Conservation (phyloP, 2,888 invertebrate species). For the Margaritifera margaritifera region DNA sequence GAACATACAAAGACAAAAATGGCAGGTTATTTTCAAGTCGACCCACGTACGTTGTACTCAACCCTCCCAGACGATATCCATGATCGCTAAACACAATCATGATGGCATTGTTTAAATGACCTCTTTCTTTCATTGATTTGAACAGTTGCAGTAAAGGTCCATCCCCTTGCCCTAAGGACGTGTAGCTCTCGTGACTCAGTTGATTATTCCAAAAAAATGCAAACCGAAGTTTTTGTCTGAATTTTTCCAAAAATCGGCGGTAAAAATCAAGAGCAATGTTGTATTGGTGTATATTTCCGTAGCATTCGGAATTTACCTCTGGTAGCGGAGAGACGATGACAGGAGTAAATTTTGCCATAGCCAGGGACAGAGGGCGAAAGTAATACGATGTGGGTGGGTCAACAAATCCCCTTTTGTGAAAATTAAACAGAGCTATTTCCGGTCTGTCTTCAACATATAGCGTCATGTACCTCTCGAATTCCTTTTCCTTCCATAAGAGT, state of each 20-base stretch:
- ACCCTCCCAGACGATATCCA: slow-evolving; percentile 74
- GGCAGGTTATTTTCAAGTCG: slow-evolving; percentile 89
- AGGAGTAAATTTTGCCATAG: slow-evolving; percentile 69
- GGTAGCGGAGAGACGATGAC: not conserved
- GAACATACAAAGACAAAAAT: slow-evolving; percentile 82
- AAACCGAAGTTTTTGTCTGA: slow-evolving; percentile 80
- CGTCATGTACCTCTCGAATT: slow-evolving; percentile 83
- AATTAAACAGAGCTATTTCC: slow-evolving; percentile 86
- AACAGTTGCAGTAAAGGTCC: slow-evolving; percentile 78
- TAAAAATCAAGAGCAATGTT: slow-evolving; percentile 77
- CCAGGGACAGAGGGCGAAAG: slow-evolving; percentile 82
- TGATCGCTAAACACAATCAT: slow-evolving; percentile 84
- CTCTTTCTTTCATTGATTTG: slow-evolving; percentile 68
- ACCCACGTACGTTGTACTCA: slow-evolving; percentile 80
- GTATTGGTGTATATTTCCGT: slow-evolving; percentile 82
- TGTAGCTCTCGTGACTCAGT: slow-evolving; percentile 88
- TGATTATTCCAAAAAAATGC: slow-evolving; percentile 89
- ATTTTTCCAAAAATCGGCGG: slow-evolving; percentile 76
- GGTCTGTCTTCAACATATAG: slow-evolving; percentile 87
- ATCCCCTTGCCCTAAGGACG: slow-evolving; percentile 84
- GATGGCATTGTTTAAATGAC: slow-evolving; percentile 52
- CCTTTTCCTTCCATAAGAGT: slow-evolving; percentile 87
- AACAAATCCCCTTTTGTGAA: slow-evolving; percentile 81
- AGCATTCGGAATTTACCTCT: slow-evolving; percentile 74
- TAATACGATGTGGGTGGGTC: slow-evolving; percentile 88